Base-by-base conservation (phyloP, 2,113 vertebrate genomes). In the Pachycephala philippinensis region DNA sequence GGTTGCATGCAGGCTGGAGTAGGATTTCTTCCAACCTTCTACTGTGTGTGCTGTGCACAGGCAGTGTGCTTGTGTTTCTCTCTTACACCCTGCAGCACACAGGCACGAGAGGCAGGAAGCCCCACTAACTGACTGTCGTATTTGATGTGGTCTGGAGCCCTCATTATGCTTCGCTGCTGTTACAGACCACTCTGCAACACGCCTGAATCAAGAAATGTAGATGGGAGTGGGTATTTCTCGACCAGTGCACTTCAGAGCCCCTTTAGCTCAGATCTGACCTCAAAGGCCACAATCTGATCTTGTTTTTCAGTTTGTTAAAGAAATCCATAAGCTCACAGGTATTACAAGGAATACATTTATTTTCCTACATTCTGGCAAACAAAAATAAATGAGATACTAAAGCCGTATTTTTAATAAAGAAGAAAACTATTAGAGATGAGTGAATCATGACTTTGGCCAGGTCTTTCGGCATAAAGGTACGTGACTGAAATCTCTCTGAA, bases 41-140 rank as follows among this genome's bases (percentile, higher is more conserved):
- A 9, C 42, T 72, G 31, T 63, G 15, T 27, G 47, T 13, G 47
- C 9, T 0, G 0, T 31, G 40, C 37, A n/a, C 22, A 26, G 8
- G 10, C 39, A 71, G 5, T 4, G 22, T 47, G 37, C 13, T 33
- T 65, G 24, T 20, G 14, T 82, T 78, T 75, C 31, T 57, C 33
- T 59, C 40, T 60, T 20, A 4, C 1, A 23, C 11, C 5, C 11
- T 33, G 47, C 21, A 54, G 33, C 8, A 20, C 1, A 30, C 1
- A 10, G 39, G 15, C 47, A 52, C 35, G 24, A 54, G 50, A 42
- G 16, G 13, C 30, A 84, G 68, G 39, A 87, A 74, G 27, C 23
- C 14, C 21, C 13, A 8, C 10, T 24, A 19, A 20, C 6, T 78
- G 50, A 24, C 13, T 45, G 6, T 30, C 6, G 18, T n/a, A 40